Evolutionary conservation across 2,888 invertebrate genomes (phyloP), one percentile per base, ranked within the genome.

Genomic region (Drosophila mayaguana): DNA sequence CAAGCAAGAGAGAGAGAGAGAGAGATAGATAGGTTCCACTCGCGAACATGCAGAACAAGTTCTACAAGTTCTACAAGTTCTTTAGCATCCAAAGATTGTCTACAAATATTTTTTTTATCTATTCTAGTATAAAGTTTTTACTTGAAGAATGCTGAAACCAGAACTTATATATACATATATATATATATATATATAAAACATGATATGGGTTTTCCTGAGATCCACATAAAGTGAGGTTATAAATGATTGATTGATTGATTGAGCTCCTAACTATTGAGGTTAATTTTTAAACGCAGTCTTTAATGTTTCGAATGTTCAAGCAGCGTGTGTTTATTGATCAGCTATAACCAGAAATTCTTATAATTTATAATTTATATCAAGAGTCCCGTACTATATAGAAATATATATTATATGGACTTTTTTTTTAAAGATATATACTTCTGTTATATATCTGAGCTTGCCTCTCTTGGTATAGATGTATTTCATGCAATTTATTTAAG

Each of bases 51-150:
- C 12, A 12, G 1, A 50, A 50, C 12, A 45, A 25, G 20, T n/a
- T 46, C 25, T 38, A 50, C 12, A 45, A 25, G 20, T n/a, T 46
- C 25, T 38, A n/a, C 28, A 38, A 63, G 60, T 70, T 63, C 54
- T 70, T 65, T 63, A 68, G 63, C 79, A 75, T 63, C 78, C 80
- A 78, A 78, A 78, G 78, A 78, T 78, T 78, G 63, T 53, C 75
- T 60, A 67, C 60, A 66, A 70, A 67, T 45, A 2, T 46, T 54
- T n/a, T 32, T 8, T 51, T 16, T 28, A 51, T 36, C n/a, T 11
- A 20, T 43, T 20, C 16, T 43, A 18, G 12, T 32, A 9, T 43
- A 42, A 42, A 20, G 28, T 42, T 20, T 18, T 16, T 11, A 36
- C 14, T 11, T 42, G 20, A 9, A 53, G 51, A 32, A 32, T 2